These are phyloP conservation scores for Dasypus novemcinctus DNA, from an alignment of 2,113 vertebrate genomes.

Conservation along the genomic window DNA sequence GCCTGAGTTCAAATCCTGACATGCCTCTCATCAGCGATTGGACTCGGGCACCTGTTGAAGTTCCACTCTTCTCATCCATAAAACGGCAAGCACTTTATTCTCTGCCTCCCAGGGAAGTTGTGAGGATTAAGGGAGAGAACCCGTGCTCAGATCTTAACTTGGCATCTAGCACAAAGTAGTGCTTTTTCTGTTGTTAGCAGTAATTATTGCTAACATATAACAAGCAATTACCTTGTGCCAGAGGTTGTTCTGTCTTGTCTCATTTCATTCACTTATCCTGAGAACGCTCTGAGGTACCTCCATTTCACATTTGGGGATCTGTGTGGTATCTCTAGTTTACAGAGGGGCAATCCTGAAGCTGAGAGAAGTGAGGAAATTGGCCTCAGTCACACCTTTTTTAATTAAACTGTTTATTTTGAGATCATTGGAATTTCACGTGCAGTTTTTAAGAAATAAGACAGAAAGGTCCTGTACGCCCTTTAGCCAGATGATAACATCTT, in stretches of 20 bases:
- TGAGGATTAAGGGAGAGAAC: neutral
- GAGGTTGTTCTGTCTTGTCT: neutral
- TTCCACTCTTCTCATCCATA: neutral
- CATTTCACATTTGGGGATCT: neutral
- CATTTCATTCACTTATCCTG: neutral
- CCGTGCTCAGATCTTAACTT: neutral
- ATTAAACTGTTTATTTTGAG: neutral
- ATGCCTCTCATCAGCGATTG: neutral
- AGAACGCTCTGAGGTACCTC: neutral
- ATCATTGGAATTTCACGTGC: neutral
- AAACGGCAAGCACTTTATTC: neutral
- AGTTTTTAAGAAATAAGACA: neutral
- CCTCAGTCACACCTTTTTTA: neutral
- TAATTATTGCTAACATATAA: neutral
- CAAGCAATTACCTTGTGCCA: rapidly evolving
- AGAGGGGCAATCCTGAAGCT: neutral
- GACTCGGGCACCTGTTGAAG: neutral
- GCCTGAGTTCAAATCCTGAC: neutral
- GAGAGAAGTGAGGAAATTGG: neutral
- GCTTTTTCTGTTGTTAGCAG: rapidly evolving
- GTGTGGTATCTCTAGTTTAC: neutral
- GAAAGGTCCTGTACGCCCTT: neutral
- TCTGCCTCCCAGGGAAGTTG: neutral
- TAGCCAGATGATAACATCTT: neutral
- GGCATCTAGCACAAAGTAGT: too few species aligned